Base-by-base conservation (phyloP, 2,888 invertebrate species). In the Sminthurinus aureus region DNA sequence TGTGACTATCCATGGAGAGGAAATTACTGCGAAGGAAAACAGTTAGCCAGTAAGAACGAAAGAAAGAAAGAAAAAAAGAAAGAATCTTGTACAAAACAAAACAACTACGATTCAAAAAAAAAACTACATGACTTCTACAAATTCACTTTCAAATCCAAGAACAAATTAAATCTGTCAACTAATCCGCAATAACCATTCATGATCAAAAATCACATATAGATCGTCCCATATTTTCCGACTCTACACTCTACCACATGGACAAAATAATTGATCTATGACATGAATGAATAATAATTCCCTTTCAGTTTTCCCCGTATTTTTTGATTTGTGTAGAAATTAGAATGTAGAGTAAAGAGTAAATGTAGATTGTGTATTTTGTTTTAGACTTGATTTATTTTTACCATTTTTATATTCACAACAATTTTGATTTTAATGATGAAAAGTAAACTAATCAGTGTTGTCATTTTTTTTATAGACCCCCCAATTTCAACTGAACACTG, bases 1-100 rank as follows among this genome's bases (percentile, higher is more conserved):
- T 96, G 96, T 89, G 96, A 96, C 91, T 96, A 96, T 89, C 96
- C 96, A 0, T 96, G 96, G 96, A 92, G 96, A 88, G 95, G 96
- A 12, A 95, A 95, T 90, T 96, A 96, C 91, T 96, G 96, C 91
- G 95, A 95, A 90, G 92, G 94, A 89, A 93, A 96, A 92, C 94
- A 93, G 91, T 94, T 95, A 90, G 93, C 94, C 51, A 94, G 93
- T 93, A 38, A 38, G 38, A 38, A 38, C 6, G 3, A 38, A 38
- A n/a, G n/a, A n/a, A n/a, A 38, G 38, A 38, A 38, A 94, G 93
- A 93, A 38, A 38, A 6, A 38, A 38, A 4, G 3, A 38, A 38
- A 38, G 38, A 38, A 38, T 6, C 38, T 38, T 38, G 38, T 38
- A 18, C 12, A n/a, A 26, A 64, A 12, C 78, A 20, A n/a, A 64